Conservation (phyloP, 1,140 invertebrate species). For the Ladona fulva region DNA sequence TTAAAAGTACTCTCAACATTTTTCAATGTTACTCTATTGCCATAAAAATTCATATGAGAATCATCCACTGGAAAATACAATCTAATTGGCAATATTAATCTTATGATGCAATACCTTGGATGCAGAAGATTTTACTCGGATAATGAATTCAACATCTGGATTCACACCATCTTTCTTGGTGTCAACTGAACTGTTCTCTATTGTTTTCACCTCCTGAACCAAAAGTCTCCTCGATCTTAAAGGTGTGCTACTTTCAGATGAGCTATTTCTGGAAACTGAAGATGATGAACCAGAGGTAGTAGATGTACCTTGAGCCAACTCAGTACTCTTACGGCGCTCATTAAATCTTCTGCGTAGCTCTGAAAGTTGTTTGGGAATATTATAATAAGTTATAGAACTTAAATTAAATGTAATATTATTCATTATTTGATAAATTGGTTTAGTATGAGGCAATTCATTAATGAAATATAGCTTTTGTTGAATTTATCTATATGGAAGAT, state of each 20-base stretch:
- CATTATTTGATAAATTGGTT: no score
- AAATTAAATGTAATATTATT: no score
- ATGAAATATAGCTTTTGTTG: no score
- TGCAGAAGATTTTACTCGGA: constrained; percentile 38
- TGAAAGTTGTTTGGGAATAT: no score
- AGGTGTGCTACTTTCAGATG: neutral
- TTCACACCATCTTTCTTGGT: constrained; percentile 25
- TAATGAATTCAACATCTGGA: constrained; percentile 47
- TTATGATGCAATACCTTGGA: neutral
- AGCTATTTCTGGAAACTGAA: constrained; percentile 10
- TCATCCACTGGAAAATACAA: no score
- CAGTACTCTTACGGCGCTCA: neutral
- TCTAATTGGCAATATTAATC: neutral
- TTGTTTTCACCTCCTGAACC: constrained; percentile 32
- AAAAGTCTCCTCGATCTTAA: neutral
- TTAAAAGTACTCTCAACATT: no score
- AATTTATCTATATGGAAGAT: no score
- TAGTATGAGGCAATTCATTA: no score
- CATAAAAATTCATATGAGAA: no score
- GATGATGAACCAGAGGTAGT: neutral
- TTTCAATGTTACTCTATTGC: no score
- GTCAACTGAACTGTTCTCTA: constrained; percentile 23
- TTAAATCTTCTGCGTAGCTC: neutral
- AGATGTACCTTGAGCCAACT: neutral
- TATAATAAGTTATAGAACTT: no score